Base-by-base conservation (phyloP, 2,888 invertebrate genomes). In the Scaptomyza reducta region DNA sequence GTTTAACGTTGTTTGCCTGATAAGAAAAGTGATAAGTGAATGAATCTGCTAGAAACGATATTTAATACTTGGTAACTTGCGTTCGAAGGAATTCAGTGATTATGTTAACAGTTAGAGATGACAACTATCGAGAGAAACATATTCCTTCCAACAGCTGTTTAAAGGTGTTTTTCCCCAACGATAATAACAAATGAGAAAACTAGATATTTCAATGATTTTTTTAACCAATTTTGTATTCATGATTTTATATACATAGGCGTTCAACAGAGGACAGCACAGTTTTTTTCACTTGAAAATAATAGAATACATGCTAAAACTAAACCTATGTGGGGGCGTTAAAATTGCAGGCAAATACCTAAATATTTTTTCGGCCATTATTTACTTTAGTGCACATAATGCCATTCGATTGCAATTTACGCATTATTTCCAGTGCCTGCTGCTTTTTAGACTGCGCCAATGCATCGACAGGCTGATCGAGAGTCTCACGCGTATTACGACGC, bases 401-500 rank as follows among this genome's bases (percentile, higher is more conserved):
- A 50, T 90, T 89, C 0, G 89, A 90, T 56, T 90, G 88, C 22
- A 90, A 57, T 60, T 89, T 90, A 1, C 85, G 80, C 64, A 90
- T 69, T 13, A 90, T 75, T 25, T 89, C 87, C 3, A 82, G 60
- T 5, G 87, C 75, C 14, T 74, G 54, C 49, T 64, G 61, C n/a
- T 65, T 77, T 44, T 73, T 56, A 6, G 49, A 31, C 3, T 16
- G 13, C 0, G 62, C 31, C 3, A 38, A 25, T 7, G 56, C 13
- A 9, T 65, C 67, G 0, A 0, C 3, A 25, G 41, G 14, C 6
- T 22, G 11, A 13, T 59, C 54, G 0, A 13, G 11, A 3, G 40
- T n/a, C 22, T 78, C 57, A 7, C 60, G 65, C 1, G 72, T 70
- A 9, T 61, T 71, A 9, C 68, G 60, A 1, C 89, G 77, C 25